A percentile compares a stretch with the other conserved stretches of the same genome.
Evolutionary conservation across 2,113 vertebrate species (phyloP).

Genomic region (Campylorhamphus procurvoides): DNA sequence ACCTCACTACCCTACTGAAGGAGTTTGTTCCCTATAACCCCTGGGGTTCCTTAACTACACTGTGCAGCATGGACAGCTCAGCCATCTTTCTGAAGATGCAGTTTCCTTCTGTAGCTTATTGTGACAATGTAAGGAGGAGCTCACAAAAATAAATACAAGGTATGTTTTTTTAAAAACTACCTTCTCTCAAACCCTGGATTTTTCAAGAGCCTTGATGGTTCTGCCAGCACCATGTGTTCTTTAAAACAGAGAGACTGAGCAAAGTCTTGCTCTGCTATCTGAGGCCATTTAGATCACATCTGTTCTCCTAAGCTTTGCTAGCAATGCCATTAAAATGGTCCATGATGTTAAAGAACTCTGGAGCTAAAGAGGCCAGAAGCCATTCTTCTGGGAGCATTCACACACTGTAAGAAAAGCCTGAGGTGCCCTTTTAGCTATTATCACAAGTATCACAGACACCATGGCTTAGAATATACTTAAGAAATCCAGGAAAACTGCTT

Average conservation of each 20-base stretch:
- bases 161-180: neutral
- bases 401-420: neutral
- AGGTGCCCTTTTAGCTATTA: neutral
- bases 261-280: neutral
- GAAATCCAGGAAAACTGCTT: neutral
- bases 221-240: neutral
- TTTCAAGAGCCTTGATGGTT: neutral
- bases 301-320: neutral
- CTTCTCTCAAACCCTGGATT: rapidly evolving
- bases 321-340: neutral
- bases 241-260: neutral
- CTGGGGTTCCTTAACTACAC: neutral
- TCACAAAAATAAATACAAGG: neutral
- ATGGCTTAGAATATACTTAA: neutral
- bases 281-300: neutral
- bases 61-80: neutral
- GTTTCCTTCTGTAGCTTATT: neutral
- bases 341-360: neutral
- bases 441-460: neutral
- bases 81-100: neutral
- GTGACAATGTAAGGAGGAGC: neutral
- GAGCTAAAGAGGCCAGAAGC: neutral
- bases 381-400: neutral
- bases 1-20: neutral
- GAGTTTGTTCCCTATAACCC: rapidly evolving